Evolutionary conservation across 2,888 invertebrate species (phyloP), one percentile per base, ranked within the genome.

Genomic region (Thelaira solivaga): DNA sequence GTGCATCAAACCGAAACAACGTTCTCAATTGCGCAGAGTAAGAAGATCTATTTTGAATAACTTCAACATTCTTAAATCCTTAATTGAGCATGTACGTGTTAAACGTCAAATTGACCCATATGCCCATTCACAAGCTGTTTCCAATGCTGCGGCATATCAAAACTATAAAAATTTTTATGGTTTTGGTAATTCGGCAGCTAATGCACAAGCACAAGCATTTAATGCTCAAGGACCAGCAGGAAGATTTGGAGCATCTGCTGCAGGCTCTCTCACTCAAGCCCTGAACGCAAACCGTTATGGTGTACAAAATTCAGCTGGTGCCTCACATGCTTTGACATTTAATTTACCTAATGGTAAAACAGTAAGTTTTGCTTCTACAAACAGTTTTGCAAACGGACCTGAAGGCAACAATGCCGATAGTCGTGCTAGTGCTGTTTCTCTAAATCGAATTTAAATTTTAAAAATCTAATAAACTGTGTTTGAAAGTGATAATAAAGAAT

Each of bases 321-420:
- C 88, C 34, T 87, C 89, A 0, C 85, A 85, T 11, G 87, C 86
- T 53, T 90, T 89, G 80, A 84, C 84, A 3, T 90, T 86, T 62
- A 82, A 82, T 2, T 81, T 90, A 20, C 89, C 89, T 24, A 88
- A 88, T 80, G 90, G 90, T 5, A 86, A 90, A 67, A 85, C 86
- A 2, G 81, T 90, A 1, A 88, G 88, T 71, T 85, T 90, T 29
- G 84, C 87, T 2, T 86, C 86, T 51, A 84, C 87, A 3, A 88
- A 88, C 72, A 87, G 84, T 49, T 89, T 88, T 80, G 84, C 87
- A 34, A 84, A 86, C 49, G 87, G 82, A 20, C 84, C 85, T 18
- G 83, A 81, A 4, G 79, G 68, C 0, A 85, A 84, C 34, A 84
- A 81, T 0, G 84, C 83, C 43, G 81, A 79, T 62, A 85, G 86